Evolutionary conservation across 1,140 invertebrate genomes (phyloP).

Genomic region (Formica exsecta): DNA sequence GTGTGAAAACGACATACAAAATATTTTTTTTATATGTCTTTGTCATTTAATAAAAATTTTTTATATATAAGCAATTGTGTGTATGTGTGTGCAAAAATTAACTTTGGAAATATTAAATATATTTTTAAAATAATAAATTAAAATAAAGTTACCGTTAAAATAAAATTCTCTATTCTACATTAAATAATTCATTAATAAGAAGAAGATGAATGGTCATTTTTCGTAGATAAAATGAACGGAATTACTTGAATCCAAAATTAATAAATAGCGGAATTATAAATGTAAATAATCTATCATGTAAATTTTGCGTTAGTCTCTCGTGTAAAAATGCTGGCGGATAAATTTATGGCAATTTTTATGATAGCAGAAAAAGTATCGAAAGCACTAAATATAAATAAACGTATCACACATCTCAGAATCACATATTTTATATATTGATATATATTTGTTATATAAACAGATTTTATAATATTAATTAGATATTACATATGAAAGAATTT

Average conservation of each 20-base stretch:
- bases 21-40: not conserved
- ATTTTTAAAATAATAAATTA: not conserved
- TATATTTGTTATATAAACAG: slow-evolving; percentile 1
- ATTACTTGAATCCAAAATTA: slow-evolving; percentile 55
- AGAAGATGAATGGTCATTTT: not conserved
- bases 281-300: slow-evolving; percentile 67
- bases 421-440: not conserved
- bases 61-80: not conserved
- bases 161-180: not conserved
- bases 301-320: slow-evolving; percentile 58
- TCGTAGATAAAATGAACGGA: not conserved
- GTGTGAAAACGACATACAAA: not conserved
- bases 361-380: not conserved
- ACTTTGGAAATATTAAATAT: not conserved
- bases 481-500: not conserved
- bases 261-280: slow-evolving; percentile 48
- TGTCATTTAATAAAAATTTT: not conserved
- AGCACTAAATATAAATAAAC: slow-evolving; percentile 46
- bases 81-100: no score
- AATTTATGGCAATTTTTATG: slow-evolving; percentile 60
- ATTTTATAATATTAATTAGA: not conserved
- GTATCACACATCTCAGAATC: not conserved
- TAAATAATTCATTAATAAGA: not conserved
- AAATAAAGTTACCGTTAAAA: not conserved
- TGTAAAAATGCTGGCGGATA: slow-evolving; percentile 49